Conservation (phyloP, 1,140 invertebrate species). For the Antheraea mylitta region DNA sequence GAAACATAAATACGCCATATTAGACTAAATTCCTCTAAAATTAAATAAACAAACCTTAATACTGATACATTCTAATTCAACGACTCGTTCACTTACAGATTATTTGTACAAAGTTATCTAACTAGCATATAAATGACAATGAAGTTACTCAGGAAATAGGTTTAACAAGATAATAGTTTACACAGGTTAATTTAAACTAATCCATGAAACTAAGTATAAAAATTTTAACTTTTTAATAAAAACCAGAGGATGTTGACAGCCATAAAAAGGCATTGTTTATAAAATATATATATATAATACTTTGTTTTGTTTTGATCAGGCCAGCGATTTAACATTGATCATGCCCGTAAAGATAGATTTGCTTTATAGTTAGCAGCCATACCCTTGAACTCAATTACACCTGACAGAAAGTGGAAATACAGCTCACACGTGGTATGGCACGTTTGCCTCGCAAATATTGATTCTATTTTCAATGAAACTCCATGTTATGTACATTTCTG, state of each 20-base stretch:
- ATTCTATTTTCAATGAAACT: not conserved
- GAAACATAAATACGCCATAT: not conserved
- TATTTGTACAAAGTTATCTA: not conserved
- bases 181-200: not conserved
- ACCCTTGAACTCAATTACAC: not conserved
- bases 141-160: conserved; percentile 1
- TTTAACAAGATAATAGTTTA: not conserved
- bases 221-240: not conserved
- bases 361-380: not conserved
- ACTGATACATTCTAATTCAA: not conserved
- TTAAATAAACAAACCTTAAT: not conserved
- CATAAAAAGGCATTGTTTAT: no score
- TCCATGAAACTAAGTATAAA: not conserved
- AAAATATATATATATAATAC: no score
- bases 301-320: not conserved
- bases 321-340: not conserved
- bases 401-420: not conserved
- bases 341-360: not conserved
- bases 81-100: not conserved
- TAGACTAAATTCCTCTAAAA: not conserved
- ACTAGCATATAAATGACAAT: not conserved
- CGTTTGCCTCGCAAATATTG: not conserved
- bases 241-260: no score
- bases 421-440: not conserved
- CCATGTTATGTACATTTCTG: not conserved